Base-by-base conservation (phyloP, 2,888 invertebrate species). In the Heteromyza rotundicornis region DNA sequence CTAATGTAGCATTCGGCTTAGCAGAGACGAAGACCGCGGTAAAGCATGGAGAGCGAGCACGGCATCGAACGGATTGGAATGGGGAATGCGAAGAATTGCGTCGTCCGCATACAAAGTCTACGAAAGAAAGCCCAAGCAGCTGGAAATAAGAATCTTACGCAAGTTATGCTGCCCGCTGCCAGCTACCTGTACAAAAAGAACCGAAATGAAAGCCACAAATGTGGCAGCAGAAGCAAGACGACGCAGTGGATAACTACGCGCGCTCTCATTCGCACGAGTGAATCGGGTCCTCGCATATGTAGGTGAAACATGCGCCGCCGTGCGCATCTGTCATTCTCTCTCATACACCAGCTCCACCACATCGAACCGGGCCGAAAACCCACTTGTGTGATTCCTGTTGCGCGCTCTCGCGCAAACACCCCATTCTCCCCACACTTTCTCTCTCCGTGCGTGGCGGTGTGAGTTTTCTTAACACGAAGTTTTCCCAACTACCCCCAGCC, bases 321-420 rank as follows among this genome's bases (percentile, higher is more conserved):
- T n/a, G n/a, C 35, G 16, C 20, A 44, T 2, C n/a, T 23, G 19
- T 40, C 32, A 60, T 22, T 40, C 44, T 12, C 47, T 16, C 54
- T 19, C 52, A 22, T 23, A 5, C 40, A 58, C 17, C 7, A 17
- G 24, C 20, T 12, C 53, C 53, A 10, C 40, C 47, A 44, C 2
- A 8, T 40, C 23, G 19, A 53, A 27, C 17, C 14, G n/a, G 54
- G 19, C 20, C 36, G 10, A 17, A 47, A 40, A 40, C 61, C 72
- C 77, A 75, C 75, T 73, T 75, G 75, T 75, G 68, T 72, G 72
- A 77, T 74, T 77, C 69, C 58, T 47, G 49, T 55, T 59, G 55
- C 54, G 8, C 47, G 23, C 32, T 16, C 17, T n/a, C n/a, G 47
- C 54, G 17, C 47, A 27, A 22, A 23, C 22, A 23, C 3, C 24